Conservation (phyloP, 2,888 invertebrate genomes). For the Drosophila barbarae region DNA sequence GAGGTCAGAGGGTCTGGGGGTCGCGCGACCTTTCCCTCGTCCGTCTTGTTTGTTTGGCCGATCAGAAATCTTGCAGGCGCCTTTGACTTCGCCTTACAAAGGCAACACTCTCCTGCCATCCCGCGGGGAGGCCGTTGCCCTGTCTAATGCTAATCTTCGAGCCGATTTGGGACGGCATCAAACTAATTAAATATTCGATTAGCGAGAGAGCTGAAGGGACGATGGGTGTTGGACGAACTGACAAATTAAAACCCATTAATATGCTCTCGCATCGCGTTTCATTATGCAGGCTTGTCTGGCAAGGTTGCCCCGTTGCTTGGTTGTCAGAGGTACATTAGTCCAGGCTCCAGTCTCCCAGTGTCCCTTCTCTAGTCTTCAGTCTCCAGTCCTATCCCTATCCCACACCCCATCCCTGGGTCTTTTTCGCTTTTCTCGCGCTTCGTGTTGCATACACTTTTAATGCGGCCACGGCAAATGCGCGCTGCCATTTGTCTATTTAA, state of each 20-base stretch:
- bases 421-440: slow-evolving; percentile 12
- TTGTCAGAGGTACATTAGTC: slow-evolving; percentile 7
- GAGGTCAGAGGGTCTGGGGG: slow-evolving; percentile 53
- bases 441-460: slow-evolving; percentile 45
- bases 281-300: slow-evolving; percentile 18
- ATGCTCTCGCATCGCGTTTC: slow-evolving; percentile 19
- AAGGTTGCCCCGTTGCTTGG: neutral
- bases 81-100: slow-evolving; percentile 33
- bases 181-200: slow-evolving; percentile 73
- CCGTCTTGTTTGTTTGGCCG: slow-evolving; percentile 35
- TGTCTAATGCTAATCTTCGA: slow-evolving; percentile 51
- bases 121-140: slow-evolving; percentile 9
- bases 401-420: neutral
- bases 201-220: slow-evolving; percentile 19
- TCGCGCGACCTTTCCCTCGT: slow-evolving; percentile 30
- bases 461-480: slow-evolving; percentile 45
- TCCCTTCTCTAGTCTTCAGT: neutral
- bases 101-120: neutral
- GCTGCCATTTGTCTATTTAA: slow-evolving; percentile 71
- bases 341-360: neutral
- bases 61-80: slow-evolving; percentile 46
- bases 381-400: neutral
- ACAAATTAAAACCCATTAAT: slow-evolving; percentile 42
- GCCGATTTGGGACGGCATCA: slow-evolving; percentile 52
- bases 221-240: slow-evolving; percentile 20